Conservation (phyloP, 2,113 vertebrate species). For the Coryphaenoides rupestris region DNA sequence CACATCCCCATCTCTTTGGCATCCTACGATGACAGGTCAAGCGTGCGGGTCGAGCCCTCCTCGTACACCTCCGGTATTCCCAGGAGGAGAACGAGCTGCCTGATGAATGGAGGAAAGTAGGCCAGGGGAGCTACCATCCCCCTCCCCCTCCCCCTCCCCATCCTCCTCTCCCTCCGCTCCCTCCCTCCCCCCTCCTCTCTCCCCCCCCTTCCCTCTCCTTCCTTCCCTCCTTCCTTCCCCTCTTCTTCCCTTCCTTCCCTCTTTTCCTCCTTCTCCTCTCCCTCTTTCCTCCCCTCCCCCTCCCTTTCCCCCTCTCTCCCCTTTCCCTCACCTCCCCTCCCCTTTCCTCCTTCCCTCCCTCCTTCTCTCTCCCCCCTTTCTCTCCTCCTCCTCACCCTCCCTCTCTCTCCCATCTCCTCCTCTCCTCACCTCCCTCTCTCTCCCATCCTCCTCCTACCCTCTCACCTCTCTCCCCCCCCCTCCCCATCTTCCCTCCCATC, state of each 20-base stretch:
- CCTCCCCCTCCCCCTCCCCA: not conserved
- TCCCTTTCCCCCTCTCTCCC: too few species aligned
- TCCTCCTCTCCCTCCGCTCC: too few species aligned
- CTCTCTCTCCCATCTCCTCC: not conserved
- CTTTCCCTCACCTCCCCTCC: too few species aligned
- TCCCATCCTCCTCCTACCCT: not conserved
- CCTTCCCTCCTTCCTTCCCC: too few species aligned
- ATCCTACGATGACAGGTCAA: conserved; percentile 55
- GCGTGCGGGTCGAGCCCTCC: conserved; percentile 55
- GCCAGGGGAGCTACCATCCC: conserved; percentile 43
- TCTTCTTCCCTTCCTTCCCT: too few species aligned
- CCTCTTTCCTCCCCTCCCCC: too few species aligned
- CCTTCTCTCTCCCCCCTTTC: too few species aligned
- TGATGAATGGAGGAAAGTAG: conserved; percentile 65
- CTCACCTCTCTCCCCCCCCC: not conserved
- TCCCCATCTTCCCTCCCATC: conserved; percentile 16
- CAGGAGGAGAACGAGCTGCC: conserved; percentile 45
- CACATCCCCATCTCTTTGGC: conserved; percentile 42
- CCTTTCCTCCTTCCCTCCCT: conserved; percentile 8
- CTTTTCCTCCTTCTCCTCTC: too few species aligned
- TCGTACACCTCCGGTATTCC: conserved; percentile 52
- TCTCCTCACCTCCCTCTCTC: not conserved
- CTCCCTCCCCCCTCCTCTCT: too few species aligned
- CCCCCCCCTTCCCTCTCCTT: too few species aligned
- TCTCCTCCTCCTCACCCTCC: conserved; percentile 12